Evolutionary conservation across 1,140 invertebrate species (phyloP), one percentile per base, ranked within the genome.

Genomic region (Oreohelix idahoensis): DNA sequence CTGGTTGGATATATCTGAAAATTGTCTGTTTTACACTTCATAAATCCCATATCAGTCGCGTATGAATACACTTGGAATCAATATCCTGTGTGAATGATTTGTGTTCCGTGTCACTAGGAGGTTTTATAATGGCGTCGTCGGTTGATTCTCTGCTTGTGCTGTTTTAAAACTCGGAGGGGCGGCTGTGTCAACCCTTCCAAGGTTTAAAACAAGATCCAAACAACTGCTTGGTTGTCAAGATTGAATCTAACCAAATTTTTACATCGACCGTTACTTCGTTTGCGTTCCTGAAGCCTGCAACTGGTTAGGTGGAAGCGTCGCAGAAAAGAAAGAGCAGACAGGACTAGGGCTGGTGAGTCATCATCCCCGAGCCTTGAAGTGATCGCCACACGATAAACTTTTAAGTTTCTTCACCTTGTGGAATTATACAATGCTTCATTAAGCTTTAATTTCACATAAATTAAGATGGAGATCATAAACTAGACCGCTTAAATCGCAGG

Each of bases 101-200:
- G 32, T 51, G 20, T 51, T 45, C 32, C 74, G 74, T 66, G 79
- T 80, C 79, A 80, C 66, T 80, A 35, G 29, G 63, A 66, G 79
- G 17, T 80, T 79, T 71, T n/a, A 80, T 49, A 71, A 80, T 80
- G 79, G 79, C 79, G 79, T 71, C 63, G 69, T 71, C 66, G 63
- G 79, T 80, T 80, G 79, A 49, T 80, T 80, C 66, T 80, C 10
- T 49, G 8, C 79, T 80, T 80, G 79, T 80, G 79, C 8, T 71
- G 79, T 80, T 80, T 80, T 80, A 80, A 80, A 80, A 73, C 79
- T 80, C 32, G 79, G 79, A 80, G 36, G 79, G 79, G 79, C 38
- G 35, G 63, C 17, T 51, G 26, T 66, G 17, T 35, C 63, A 70
- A 51, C 63, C 79, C 79, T 71, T 80, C 66, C 79, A 5, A 45